These are phyloP conservation scores for Synanthedon vespiformis DNA, from an alignment of 2,888 invertebrate genomes.

Conservation along the genomic window DNA sequence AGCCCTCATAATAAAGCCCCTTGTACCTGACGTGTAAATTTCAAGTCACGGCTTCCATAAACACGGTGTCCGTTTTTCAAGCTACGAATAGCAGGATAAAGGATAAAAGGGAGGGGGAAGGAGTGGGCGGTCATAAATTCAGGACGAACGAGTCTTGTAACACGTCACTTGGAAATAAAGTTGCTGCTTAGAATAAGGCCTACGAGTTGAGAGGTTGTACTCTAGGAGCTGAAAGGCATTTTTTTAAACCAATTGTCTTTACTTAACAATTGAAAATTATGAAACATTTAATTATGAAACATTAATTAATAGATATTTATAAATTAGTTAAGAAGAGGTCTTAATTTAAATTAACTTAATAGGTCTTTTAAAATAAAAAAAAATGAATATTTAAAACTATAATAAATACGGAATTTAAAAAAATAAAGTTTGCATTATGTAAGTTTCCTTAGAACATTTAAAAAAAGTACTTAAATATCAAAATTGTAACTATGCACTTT, in stretches of 20 bases:
- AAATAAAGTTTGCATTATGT: too few species aligned
- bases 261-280: too few species aligned
- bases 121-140: constrained; percentile 34
- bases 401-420: too few species aligned
- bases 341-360: too few species aligned
- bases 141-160: constrained; percentile 33
- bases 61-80: constrained; percentile 21
- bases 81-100: constrained; percentile 17
- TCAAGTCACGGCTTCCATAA: constrained; percentile 19
- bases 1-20: constrained; percentile 5
- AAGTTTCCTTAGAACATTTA: too few species aligned
- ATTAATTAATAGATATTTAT: too few species aligned
- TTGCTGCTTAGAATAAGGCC: constrained; percentile 12
- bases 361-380: too few species aligned
- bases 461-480: too few species aligned
- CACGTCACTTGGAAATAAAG: constrained; percentile 50
- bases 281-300: too few species aligned
- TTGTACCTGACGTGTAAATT: constrained; percentile 23
- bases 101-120: constrained; percentile 16
- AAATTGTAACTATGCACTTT: too few species aligned
- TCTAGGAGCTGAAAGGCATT: neutral
- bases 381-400: too few species aligned
- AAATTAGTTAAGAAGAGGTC: too few species aligned
- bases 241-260: neutral
- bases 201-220: constrained; percentile 1